phyloP scores from a whole-genome alignment of 1,140 invertebrate genomes.

The Parasteatoda tepidariorum region DNA sequence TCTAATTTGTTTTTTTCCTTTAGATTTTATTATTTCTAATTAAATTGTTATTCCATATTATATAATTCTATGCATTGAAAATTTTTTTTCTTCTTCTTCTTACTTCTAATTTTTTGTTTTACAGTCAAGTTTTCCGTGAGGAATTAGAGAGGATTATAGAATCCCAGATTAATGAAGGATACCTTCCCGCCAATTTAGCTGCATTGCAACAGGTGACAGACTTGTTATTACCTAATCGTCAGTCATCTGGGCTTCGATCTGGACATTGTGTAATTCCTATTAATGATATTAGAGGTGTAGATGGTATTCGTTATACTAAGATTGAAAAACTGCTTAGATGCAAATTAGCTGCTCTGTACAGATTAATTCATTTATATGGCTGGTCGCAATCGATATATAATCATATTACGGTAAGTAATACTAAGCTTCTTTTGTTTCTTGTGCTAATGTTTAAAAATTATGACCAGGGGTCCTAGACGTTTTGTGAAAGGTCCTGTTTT shows the following conservation, averaged over 20 bases:
- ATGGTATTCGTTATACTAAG: slow-evolving; percentile 89
- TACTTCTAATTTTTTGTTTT: too few species aligned
- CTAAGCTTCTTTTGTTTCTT: too few species aligned
- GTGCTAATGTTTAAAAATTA: background rate
- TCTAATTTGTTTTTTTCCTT: too few species aligned
- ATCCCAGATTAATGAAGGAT: slow-evolving; percentile 85
- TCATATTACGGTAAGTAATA: slow-evolving; percentile 77
- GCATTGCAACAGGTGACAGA: slow-evolving; percentile 82
- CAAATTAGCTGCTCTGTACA: slow-evolving; percentile 95
- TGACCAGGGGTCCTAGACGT: background rate
- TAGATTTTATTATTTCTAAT: too few species aligned
- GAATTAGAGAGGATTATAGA: slow-evolving; percentile 98
- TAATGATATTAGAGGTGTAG: slow-evolving; percentile 96
- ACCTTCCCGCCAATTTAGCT: slow-evolving; percentile 79
- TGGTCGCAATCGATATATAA: slow-evolving; percentile 91
- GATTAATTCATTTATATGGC: slow-evolving; percentile 94
- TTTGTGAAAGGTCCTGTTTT: too few species aligned
- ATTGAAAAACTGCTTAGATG: slow-evolving; percentile 95
- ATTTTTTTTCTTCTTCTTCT: too few species aligned
- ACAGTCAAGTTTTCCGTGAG: slow-evolving; percentile 91
- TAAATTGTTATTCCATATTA: too few species aligned
- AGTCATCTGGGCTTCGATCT: slow-evolving; percentile 50
- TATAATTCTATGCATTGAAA: too few species aligned
- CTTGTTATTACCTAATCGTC: slow-evolving; percentile 62
- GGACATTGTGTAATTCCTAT: slow-evolving; percentile 86